Evolutionary conservation across 2,888 invertebrate genomes (phyloP), one percentile per base, ranked within the genome.

Genomic region (Oxyscelio sp.): DNA sequence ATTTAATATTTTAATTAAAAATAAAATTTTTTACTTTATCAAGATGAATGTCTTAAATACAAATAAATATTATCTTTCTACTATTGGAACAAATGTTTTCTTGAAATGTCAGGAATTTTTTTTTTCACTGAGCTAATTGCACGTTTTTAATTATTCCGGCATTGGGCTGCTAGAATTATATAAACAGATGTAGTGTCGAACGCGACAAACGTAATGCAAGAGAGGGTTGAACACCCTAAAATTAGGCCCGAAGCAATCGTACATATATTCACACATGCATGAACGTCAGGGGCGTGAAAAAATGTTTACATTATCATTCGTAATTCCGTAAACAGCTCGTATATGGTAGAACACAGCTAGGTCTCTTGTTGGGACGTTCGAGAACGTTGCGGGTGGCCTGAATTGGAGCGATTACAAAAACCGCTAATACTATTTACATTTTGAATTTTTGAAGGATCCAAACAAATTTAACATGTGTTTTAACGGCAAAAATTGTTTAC

Each of bases 281-380:
- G 88, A 89, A 89, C 86, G 86, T 90, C 88, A 90, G 89, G 91
- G 90, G 91, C 91, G 92, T 93, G 92, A 94, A 93, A 93, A 94
- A 94, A 93, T 93, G 94, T 93, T 94, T 94, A 94, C 93, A 94
- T 93, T 94, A 94, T 94, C 94, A 94, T 94, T 89, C 89, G 93
- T 94, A 94, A 94, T 94, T 94, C 93, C 90, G 92, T 94, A 94
- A 94, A 94, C 94, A 93, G 83, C 87, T 73, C 63, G 78, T 58
- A 83, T 79, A 85, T 77, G 87, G 86, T 73, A 19, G 50, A 61
- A 19, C 8, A 43, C 19, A 86, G 80, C 87, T 86, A 83, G 75
- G 85, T 79, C 71, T 85, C 73, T 54, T 66, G 61, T 80, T 65
- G 75, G 43, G 73, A 65, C 87, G 85, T 63, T 83, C 82, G 31